phyloP scores from a whole-genome alignment of 2,888 invertebrate genomes.

The Pheosia gnoma region DNA sequence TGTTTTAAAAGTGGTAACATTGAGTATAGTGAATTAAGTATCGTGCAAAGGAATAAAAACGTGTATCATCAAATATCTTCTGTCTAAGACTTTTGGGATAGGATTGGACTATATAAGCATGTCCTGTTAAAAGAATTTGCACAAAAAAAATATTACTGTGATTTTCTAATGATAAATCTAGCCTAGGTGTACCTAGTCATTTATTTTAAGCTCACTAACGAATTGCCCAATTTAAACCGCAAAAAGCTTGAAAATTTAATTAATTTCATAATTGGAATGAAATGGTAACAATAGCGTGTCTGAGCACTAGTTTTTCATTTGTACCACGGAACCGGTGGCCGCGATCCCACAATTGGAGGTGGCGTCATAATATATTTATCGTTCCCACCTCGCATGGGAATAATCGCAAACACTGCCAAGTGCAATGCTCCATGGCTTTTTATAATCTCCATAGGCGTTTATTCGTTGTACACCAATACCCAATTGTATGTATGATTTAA shows the following conservation, averaged over 20 bases:
- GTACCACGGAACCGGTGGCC: constrained; percentile 28
- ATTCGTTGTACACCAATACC: neutral
- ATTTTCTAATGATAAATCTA: constrained; percentile 15
- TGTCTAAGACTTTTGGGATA: no score
- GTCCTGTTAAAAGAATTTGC: no score
- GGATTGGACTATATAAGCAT: no score
- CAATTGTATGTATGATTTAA: no score
- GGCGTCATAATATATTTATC: constrained; percentile 43
- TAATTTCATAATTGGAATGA: constrained; percentile 30
- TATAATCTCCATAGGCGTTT: constrained; percentile 9
- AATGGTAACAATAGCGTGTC: constrained; percentile 30
- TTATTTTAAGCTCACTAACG: constrained; percentile 12
- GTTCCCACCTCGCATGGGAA: constrained; percentile 41
- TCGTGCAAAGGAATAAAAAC: no score
- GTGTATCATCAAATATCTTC: no score
- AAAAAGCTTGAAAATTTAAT: constrained; percentile 14
- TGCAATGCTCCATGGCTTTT: constrained; percentile 37
- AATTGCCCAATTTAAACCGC: constrained; percentile 4
- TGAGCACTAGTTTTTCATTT: constrained; percentile 24
- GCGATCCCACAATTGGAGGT: constrained; percentile 48
- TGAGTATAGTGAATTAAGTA: no score
- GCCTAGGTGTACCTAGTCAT: constrained; percentile 13
- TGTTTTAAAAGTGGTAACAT: no score
- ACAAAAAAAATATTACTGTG: no score
- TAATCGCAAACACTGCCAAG: constrained; percentile 27